Evolutionary conservation across 53 echinoderm and acorn worm species (phyloP).

Genomic region (Patiria pectinifera): DNA sequence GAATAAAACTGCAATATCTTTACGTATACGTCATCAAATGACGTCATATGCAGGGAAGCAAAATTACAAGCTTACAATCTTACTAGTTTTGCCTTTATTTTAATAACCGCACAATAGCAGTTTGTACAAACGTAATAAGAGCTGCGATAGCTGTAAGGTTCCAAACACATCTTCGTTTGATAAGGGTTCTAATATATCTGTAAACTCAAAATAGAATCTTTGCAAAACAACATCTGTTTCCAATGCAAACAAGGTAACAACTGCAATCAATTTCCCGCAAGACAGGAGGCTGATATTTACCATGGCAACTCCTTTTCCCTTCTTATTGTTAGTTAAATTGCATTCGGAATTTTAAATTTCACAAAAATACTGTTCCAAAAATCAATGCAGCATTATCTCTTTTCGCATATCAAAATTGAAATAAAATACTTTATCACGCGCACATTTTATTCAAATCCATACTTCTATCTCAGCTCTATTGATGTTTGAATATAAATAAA

Average conservation of each 20-base stretch:
- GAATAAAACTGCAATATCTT: too few relatives aligned
- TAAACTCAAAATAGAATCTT: background rate
- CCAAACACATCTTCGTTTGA: background rate
- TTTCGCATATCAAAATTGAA: background rate
- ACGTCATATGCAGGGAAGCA: too few relatives aligned
- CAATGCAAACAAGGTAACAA: conserved; percentile 3
- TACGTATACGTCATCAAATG: too few relatives aligned
- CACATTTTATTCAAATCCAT: background rate
- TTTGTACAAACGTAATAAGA: background rate
- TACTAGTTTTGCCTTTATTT: too few relatives aligned
- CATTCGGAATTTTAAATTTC: background rate
- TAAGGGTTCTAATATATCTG: background rate
- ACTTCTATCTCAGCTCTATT: too few relatives aligned
- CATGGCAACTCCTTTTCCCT: background rate
- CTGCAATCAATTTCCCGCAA: conserved; percentile 15
- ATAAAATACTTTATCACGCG: too few relatives aligned
- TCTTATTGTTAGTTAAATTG: background rate
- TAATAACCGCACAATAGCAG: background rate
- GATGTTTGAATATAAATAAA: background rate
- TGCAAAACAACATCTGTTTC: conserved; percentile 16
- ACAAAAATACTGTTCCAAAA: background rate
- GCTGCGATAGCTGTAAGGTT: background rate
- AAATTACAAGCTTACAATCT: too few relatives aligned
- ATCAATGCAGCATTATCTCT: background rate
- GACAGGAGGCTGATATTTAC: conserved; percentile 22